These are phyloP conservation scores for Heterochromis multidens DNA, from an alignment of 2,113 vertebrate species.

Conservation along the genomic window DNA sequence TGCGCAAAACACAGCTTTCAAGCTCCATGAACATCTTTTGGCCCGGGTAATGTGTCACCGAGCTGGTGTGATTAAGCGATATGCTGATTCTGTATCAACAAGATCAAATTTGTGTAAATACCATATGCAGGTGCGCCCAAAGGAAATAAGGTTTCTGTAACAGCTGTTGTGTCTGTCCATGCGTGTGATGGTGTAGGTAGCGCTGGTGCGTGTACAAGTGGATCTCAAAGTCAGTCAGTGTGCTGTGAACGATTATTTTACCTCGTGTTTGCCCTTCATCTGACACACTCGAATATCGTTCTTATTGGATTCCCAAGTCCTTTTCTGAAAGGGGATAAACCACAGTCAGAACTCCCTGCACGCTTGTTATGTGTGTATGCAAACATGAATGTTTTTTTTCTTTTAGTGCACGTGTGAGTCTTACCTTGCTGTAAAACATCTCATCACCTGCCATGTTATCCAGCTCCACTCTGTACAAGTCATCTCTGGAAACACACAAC, in stretches of 20 bases:
- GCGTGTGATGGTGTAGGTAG: constrained; percentile 38
- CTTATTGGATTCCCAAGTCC: constrained; percentile 94
- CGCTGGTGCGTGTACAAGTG: constrained; percentile 2
- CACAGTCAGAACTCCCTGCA: background rate
- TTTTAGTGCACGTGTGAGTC: constrained; percentile 7
- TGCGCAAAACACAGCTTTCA: background rate
- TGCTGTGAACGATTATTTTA: constrained; percentile 42
- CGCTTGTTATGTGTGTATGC: background rate
- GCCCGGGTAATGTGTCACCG: constrained; percentile 3
- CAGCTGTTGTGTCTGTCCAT: constrained; percentile 51
- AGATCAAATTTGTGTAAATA: constrained; percentile 62
- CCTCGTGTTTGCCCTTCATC: constrained; percentile 98
- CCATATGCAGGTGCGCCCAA: constrained; percentile 14
- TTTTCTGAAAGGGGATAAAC: constrained; percentile 76
- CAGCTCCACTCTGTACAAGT: constrained; percentile 87
- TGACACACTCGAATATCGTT: constrained; percentile 93
- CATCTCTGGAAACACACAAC: constrained; percentile 78
- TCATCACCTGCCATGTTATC: constrained; percentile 80
- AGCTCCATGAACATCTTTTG: background rate
- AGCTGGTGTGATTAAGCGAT: constrained; percentile 34
- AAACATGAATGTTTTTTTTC: background rate
- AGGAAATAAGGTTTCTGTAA: constrained; percentile 34
- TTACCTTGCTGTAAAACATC: constrained; percentile 87
- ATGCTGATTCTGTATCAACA: constrained; percentile 53
- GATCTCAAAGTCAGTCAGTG: constrained; percentile 9